A percentile compares a stretch with the other conserved stretches of the same genome.
Conservation (phyloP, 2,888 invertebrate species). For the Cosmorhoe ocellata region DNA sequence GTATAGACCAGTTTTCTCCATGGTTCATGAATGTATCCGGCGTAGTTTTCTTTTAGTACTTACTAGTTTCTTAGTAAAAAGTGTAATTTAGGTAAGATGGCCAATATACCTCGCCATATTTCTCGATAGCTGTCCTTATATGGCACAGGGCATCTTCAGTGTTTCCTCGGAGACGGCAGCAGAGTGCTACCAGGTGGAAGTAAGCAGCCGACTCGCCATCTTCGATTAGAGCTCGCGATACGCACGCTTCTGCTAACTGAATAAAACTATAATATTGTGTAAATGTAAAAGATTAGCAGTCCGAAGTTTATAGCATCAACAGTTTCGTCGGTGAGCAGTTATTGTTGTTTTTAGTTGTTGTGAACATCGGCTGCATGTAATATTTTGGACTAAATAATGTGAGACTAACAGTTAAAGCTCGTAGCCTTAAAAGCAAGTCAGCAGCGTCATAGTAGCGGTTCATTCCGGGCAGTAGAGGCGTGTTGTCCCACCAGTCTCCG, state of each 20-base stretch:
- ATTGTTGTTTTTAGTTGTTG: no score
- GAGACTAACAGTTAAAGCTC: constrained; percentile 54
- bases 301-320: no score
- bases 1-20: no score
- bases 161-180: constrained; percentile 61
- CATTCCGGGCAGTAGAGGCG: constrained; percentile 56
- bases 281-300: no score
- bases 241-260: constrained; percentile 67
- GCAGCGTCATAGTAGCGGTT: constrained; percentile 63
- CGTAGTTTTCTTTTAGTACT: no score
- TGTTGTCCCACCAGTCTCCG: constrained; percentile 73
- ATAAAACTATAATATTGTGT: background rate
- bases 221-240: constrained; percentile 52
- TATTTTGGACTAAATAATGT: no score
- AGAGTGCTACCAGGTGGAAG: constrained; percentile 60
- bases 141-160: constrained; percentile 59
- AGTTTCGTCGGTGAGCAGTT: no score
- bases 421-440: constrained; percentile 63
- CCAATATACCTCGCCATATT: constrained; percentile 61
- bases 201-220: constrained; percentile 56
- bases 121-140: constrained; percentile 47
- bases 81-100: no score
- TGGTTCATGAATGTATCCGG: no score
- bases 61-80: no score
- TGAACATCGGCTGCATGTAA: no score